phyloP scores from a whole-genome alignment of 2,797 vertebrate species.

The Sebastes wilsoni region DNA sequence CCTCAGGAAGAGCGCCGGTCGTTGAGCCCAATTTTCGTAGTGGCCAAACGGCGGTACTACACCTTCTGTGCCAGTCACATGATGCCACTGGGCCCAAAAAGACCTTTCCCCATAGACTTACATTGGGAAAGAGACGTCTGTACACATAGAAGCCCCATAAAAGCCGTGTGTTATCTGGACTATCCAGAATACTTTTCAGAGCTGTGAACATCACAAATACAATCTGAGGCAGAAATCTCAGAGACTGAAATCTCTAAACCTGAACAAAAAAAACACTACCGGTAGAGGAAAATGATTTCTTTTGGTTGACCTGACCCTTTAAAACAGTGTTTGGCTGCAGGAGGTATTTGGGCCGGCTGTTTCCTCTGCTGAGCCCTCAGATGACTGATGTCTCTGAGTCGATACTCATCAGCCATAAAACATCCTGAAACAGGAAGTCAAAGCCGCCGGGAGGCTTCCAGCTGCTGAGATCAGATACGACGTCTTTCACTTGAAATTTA shows the following conservation, averaged over 20 bases:
- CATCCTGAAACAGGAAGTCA: slow-evolving; percentile 1
- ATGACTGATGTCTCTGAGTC: neutral
- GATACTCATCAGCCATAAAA: slow-evolving; percentile 12
- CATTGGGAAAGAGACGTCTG: no score
- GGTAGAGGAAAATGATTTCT: neutral
- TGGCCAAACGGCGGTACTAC: no score
- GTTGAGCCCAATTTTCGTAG: no score
- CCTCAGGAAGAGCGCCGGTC: no score
- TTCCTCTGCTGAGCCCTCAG: neutral
- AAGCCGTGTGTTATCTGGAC: neutral
- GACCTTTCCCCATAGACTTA: no score
- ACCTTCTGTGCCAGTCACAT: no score
- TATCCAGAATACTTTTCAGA: neutral
- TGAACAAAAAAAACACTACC: neutral
- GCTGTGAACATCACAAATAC: neutral
- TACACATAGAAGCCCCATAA: no score
- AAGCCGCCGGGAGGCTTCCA: neutral
- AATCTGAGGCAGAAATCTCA: neutral
- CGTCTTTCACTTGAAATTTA: neutral
- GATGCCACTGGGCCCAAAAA: no score
- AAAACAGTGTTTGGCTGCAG: neutral
- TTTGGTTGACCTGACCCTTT: no score
- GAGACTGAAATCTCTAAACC: neutral
- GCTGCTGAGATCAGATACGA: neutral
- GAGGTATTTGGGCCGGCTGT: neutral